Evolutionary conservation across 2,113 vertebrate species (phyloP), one percentile per base, ranked within the genome.

Genomic region (Calidris pugnax): DNA sequence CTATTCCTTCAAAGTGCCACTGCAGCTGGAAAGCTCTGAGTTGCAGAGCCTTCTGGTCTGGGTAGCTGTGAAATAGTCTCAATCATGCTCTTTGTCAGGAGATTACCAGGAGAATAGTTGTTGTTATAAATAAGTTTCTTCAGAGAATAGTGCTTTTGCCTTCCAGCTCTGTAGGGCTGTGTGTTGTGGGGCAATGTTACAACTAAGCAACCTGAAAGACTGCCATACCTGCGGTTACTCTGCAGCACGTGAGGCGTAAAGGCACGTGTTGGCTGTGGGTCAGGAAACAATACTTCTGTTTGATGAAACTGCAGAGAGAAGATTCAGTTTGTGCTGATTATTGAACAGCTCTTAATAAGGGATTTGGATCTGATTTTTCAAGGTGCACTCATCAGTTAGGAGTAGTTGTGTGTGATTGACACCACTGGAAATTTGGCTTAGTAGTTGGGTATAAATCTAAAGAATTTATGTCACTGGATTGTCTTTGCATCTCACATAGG

Each of bases 41-140:
- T 23, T 17, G 20, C 43, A 56, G 39, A 77, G 32, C 69, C 50
- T 83, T 73, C 50, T 55, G 20, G 56, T 63, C 6, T 53, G 76
- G 59, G 63, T 32, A 27, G 47, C 72, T 92, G 17, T 32, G 77
- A 32, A 48, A 7, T 2, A n/a, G 37, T 24, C 47, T 41, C 43
- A 59, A 7, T 6, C 19, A 32, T 57, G 1, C 71, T 69, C 1
- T 9, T 64, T 37, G 43, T 47, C 59, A 30, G 50, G 41, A 71
- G 27, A 6, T 6, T 6, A 11, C 27, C 4, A 3, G 22, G 55
- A 43, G 41, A 47, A 2, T 23, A 0, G 1, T 6, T 63, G 51
- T 33, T 74, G 28, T 14, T 21, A 17, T 10, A n/a, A 33, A 4
- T 4, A 4, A 41, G 27, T 2, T 57, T 73, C 57, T 69, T 4